Percentiles rank a stretch among this genome's conserved stretches.
These are phyloP conservation scores for Lacerta bilineata DNA, from an alignment of 2,797 vertebrate genomes.

Conservation along the genomic window DNA sequence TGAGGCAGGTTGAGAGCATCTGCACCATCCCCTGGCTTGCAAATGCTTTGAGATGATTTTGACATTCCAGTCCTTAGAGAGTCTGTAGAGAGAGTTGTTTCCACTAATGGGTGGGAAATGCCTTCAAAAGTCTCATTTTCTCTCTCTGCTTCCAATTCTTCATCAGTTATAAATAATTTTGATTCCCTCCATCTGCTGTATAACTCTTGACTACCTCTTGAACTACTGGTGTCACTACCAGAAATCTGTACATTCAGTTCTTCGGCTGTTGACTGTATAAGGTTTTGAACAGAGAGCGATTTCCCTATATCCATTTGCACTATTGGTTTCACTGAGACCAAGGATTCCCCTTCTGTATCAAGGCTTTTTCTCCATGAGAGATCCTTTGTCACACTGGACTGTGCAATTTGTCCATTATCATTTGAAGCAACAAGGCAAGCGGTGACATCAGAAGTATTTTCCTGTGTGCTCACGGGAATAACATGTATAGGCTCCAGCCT, in stretches of 20 bases:
- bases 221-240: constrained; percentile 84
- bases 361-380: constrained; percentile 90
- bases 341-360: constrained; percentile 90
- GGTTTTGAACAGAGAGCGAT: constrained; percentile 94
- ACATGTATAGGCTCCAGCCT: constrained; percentile 80
- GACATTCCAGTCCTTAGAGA: constrained; percentile 90
- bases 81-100: constrained; percentile 85
- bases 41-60: constrained; percentile 85
- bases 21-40: constrained; percentile 82
- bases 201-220: constrained; percentile 85
- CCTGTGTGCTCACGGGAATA: constrained; percentile 81
- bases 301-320: constrained; percentile 87
- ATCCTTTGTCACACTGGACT: constrained; percentile 85
- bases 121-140: constrained; percentile 85
- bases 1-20: constrained; percentile 91
- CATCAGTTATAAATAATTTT: constrained; percentile 94
- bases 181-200: constrained; percentile 92
- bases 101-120: constrained; percentile 81
- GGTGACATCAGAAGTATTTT: constrained; percentile 80
- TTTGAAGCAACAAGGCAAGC: constrained; percentile 84
- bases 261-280: constrained; percentile 87
- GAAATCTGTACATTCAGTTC: constrained; percentile 83
- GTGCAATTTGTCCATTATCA: constrained; percentile 80
- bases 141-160: constrained; percentile 87
- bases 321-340: constrained; percentile 81